phyloP scores from a whole-genome alignment of 2,888 invertebrate species.

The Pheosia gnoma region DNA sequence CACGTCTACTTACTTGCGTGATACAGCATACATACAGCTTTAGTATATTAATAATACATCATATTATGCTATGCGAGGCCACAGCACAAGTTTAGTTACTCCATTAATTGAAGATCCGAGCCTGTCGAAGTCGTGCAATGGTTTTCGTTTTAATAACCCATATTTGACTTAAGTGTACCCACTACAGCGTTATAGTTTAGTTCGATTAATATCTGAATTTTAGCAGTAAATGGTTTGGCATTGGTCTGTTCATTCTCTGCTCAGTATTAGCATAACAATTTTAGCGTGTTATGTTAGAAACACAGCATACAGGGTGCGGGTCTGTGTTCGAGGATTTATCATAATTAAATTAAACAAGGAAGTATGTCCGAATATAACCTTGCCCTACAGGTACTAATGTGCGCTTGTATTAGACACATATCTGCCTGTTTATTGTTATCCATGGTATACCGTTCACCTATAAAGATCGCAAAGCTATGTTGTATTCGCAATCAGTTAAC shows the following conservation, averaged over 20 bases:
- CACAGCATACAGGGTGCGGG: no score
- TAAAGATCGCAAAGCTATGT: conserved; percentile 48
- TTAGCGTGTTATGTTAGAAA: no score
- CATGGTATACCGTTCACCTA: conserved; percentile 46
- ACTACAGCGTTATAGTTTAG: not conserved
- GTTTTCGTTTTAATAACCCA: not conserved
- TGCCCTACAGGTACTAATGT: not conserved
- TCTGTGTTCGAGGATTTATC: not conserved
- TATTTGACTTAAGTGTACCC: not conserved
- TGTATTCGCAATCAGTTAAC: conserved; percentile 11
- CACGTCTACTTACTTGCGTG: no score
- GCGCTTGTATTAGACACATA: conserved; percentile 16
- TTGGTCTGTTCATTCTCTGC: not conserved
- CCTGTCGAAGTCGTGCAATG: not conserved
- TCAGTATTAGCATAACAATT: no score
- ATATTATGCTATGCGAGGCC: no score
- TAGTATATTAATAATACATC: no score
- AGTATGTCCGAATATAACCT: not conserved
- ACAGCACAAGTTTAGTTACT: no score
- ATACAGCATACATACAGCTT: no score
- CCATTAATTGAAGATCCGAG: not conserved
- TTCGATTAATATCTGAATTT: not conserved
- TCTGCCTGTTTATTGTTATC: conserved; percentile 38
- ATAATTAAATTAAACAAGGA: not conserved
- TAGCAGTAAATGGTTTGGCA: not conserved